Conservation (phyloP, 2,113 vertebrate species). For the Pygathrix nemaeus region DNA sequence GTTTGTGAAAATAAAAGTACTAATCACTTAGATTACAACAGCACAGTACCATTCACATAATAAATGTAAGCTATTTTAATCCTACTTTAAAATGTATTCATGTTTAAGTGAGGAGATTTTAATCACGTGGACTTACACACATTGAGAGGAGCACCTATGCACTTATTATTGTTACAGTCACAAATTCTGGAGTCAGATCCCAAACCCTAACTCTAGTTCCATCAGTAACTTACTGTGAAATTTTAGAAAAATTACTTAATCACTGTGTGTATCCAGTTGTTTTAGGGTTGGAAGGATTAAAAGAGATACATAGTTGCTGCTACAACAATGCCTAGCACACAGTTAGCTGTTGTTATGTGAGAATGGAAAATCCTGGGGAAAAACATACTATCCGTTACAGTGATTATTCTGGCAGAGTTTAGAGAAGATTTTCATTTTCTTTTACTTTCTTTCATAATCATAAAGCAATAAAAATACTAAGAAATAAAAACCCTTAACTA, state of each 20-base stretch:
- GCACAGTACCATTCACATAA: background rate
- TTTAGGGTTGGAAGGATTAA: background rate
- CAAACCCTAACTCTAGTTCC: background rate
- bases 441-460: background rate
- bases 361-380: background rate
- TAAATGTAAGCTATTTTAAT: background rate
- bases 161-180: background rate
- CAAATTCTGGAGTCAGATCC: background rate
- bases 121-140: background rate
- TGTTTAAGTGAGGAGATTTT: background rate
- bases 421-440: background rate
- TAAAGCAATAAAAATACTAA: slow-evolving; percentile 15
- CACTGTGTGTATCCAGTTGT: background rate
- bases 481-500: background rate
- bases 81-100: background rate
- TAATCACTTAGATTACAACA: background rate
- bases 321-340: background rate
- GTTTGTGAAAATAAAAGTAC: background rate
- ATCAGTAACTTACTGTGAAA: background rate
- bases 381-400: background rate
- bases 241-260: background rate
- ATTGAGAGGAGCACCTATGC: background rate
- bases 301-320: background rate
- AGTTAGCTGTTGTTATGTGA: background rate
- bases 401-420: background rate